Evolutionary conservation across 2,888 invertebrate species (phyloP).

Genomic region (Nymphalis c-album): DNA sequence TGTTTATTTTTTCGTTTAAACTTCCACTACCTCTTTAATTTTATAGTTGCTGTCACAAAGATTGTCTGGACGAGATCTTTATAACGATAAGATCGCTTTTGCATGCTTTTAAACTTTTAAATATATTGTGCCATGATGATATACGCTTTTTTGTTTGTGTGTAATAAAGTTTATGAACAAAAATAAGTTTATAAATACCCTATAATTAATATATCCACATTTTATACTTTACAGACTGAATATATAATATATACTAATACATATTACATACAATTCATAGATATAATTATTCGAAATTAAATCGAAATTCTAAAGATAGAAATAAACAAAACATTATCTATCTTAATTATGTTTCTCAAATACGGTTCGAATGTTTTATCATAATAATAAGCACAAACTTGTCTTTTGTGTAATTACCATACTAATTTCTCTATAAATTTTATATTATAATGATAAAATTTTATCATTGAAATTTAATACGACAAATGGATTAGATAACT

Average conservation of each 20-base stretch:
- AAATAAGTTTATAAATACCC: too few relatives aligned
- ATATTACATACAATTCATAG: not conserved
- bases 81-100: too few relatives aligned
- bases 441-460: not conserved
- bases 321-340: not conserved
- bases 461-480: constrained; percentile 1
- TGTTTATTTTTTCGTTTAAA: too few relatives aligned
- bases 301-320: not conserved
- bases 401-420: not conserved
- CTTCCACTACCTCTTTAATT: too few relatives aligned
- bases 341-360: not conserved
- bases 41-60: too few relatives aligned
- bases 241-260: too few relatives aligned
- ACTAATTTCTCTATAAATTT: not conserved
- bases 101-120: too few relatives aligned
- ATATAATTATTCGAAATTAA: not conserved
- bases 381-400: not conserved
- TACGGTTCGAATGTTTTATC: not conserved
- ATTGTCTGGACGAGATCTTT: too few relatives aligned
- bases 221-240: not conserved
- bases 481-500: constrained; percentile 1
- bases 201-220: too few relatives aligned
- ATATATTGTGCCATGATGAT: too few relatives aligned
- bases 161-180: too few relatives aligned
- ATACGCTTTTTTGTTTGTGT: too few relatives aligned